Percentiles rank a stretch among this genome's conserved stretches.
phyloP scores from a whole-genome alignment of 1,140 invertebrate species.

The Scaptomyza graminum region DNA sequence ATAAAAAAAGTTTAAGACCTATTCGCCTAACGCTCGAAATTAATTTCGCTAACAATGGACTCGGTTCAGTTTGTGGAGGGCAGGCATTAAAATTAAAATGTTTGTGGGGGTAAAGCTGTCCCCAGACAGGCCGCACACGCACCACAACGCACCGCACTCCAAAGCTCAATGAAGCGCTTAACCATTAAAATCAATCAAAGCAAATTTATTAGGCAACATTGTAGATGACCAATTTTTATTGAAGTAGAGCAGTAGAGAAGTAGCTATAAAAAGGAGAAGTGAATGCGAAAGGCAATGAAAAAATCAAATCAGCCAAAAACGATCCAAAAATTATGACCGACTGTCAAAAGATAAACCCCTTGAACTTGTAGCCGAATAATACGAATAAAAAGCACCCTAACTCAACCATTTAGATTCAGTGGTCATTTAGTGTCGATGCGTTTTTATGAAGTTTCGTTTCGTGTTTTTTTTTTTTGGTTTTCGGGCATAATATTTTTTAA shows the following conservation, averaged over 20 bases:
- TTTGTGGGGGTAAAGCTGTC: constrained; percentile 28
- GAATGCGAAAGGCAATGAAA: constrained; percentile 66
- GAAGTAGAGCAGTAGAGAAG: constrained; percentile 48
- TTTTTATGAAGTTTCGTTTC: constrained; percentile 50
- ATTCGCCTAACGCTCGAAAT: constrained; percentile 68
- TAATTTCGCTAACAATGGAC: constrained; percentile 78
- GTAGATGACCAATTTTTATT: constrained; percentile 61
- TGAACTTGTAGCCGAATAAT: constrained; percentile 19
- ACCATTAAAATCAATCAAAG: constrained; percentile 83
- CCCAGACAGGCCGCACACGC: constrained; percentile 36
- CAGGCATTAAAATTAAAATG: constrained; percentile 47
- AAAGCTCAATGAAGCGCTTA: constrained; percentile 79
- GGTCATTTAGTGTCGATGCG: constrained; percentile 49
- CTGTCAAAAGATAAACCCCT: constrained; percentile 72
- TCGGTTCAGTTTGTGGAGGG: constrained; percentile 18
- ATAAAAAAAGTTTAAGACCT: constrained; percentile 74
- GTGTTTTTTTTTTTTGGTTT: constrained; percentile 34
- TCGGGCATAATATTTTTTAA: constrained; percentile 52
- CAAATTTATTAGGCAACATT: constrained; percentile 79
- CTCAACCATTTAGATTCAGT: constrained; percentile 20
- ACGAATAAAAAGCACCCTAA: constrained; percentile 6
- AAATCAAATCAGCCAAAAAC: constrained; percentile 79
- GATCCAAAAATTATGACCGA: constrained; percentile 70
- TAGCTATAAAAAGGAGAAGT: constrained; percentile 54
- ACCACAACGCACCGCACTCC: constrained; percentile 38